Conservation (phyloP, 2,113 vertebrate genomes). For the Dipodomys merriami region DNA sequence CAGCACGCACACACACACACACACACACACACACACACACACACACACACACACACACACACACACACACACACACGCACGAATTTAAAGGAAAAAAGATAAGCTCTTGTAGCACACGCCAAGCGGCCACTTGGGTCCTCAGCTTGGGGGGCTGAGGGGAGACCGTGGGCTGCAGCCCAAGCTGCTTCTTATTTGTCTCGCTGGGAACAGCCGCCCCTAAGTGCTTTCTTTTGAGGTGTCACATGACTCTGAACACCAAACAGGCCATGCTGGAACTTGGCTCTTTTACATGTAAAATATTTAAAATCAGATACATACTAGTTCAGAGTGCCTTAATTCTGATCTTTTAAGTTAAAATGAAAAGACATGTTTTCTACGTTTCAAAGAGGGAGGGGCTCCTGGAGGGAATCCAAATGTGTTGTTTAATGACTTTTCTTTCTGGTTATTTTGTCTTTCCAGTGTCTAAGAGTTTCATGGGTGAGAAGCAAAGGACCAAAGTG, state of each 20-base stretch:
- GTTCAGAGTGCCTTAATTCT: constrained; percentile 41
- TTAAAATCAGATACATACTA: constrained; percentile 54
- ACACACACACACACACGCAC: neutral
- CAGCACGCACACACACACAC: too few species aligned
- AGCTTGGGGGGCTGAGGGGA: neutral
- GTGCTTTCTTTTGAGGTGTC: constrained; percentile 14
- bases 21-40: too few species aligned
- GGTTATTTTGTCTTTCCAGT: neutral
- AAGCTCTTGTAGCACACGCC: neutral
- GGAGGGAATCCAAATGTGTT: neutral
- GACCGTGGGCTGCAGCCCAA: neutral
- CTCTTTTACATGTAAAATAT: constrained; percentile 61
- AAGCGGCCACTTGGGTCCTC: constrained; percentile 38
- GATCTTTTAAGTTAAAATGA: constrained; percentile 25
- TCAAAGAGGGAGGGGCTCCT: neutral
- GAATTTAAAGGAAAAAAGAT: constrained; percentile 58
- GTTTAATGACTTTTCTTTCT: constrained; percentile 50
- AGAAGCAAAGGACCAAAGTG: constrained; percentile 11
- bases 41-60: too few species aligned
- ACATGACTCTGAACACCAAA: constrained; percentile 8
- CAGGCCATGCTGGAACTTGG: constrained; percentile 1
- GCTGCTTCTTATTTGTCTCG: constrained; percentile 58
- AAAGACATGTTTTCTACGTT: constrained; percentile 38
- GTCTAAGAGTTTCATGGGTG: neutral
- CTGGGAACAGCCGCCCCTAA: neutral